phyloP scores from a whole-genome alignment of 1,140 invertebrate species.

The Atta cephalotes region DNA sequence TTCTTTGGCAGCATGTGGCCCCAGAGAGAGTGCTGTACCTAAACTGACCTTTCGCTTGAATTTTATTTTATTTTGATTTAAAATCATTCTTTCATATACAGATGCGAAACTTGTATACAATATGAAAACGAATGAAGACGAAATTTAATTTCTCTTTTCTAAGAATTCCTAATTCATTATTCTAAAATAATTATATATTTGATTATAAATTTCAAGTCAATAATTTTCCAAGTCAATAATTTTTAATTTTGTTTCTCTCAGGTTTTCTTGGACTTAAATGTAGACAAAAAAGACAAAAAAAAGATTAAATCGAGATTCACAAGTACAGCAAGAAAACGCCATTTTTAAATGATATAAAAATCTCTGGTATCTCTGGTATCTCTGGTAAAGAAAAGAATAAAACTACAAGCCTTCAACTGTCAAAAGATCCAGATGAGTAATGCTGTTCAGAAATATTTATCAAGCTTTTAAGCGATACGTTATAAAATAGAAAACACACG shows the following conservation, averaged over 20 bases:
- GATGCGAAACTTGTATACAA: neutral
- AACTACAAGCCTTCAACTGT: neutral
- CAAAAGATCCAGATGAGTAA: constrained; percentile 3
- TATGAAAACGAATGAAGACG: neutral
- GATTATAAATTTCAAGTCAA: neutral
- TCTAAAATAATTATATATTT: neutral
- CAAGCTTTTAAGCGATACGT: constrained; percentile 1
- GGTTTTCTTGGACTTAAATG: neutral
- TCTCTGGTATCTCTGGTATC: neutral
- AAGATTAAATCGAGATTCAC: constrained; percentile 7
- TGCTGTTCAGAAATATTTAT: constrained; percentile 27
- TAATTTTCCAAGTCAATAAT: neutral
- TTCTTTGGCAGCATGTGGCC: constrained; percentile 17
- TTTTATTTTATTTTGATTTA: constrained; percentile 34
- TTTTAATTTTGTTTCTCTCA: neutral
- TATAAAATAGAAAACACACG: constrained; percentile 6
- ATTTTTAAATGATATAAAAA: neutral
- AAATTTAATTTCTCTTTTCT: neutral
- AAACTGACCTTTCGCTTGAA: constrained; percentile 51
- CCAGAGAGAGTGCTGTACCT: constrained; percentile 23
- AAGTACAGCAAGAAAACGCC: neutral
- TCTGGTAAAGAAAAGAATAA: neutral
- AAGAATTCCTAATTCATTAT: neutral
- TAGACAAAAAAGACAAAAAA: neutral
- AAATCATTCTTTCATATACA: constrained; percentile 2